Base-by-base conservation (phyloP, 2,888 invertebrate genomes). In the Teleogryllus oceanicus region DNA sequence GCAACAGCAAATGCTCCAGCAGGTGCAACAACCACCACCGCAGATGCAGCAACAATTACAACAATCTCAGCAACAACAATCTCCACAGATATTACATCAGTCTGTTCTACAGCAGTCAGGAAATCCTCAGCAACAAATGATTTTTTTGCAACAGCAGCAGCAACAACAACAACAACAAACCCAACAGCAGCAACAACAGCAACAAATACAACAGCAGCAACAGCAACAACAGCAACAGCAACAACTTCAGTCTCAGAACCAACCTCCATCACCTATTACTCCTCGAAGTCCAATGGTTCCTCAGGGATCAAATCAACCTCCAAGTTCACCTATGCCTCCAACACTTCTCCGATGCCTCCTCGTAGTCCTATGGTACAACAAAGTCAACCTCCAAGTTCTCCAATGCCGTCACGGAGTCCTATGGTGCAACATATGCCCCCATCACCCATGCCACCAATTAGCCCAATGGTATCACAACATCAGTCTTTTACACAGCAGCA, bases 291-390 rank as follows among this genome's bases (percentile, higher is more conserved):
- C 62, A 76, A 77, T 50, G 78, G 78, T 79, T 49, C 80, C 80
- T 37, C 82, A 82, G 62, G 74, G 78, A 77, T 82, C 81, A 78
- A 79, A 86, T 16, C 88, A 88, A 83, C 89, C 89, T 18, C 89
- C 90, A 12, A 89, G 87, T 79, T 90, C 90, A 13, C 90, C 88
- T 3, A 86, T 88, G 85, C 86, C 87, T 11, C 85, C 80, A 4
- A 78, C 8, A 87, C 84, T 50, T 88, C 87, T 18, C 88, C 90
- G 2, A 89, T 90, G 89, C 88, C 88, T 18, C 88, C 89, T 2
- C 86, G 89, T 51, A 89, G 89, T 85, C 90, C 90, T 5, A 0
- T 87, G 84, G 84, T 87, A 16, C 79, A 80, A 13, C 78, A 78
- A 50, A 85, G 83, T 80, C 85, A 87, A 85, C 84, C 87, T 85